phyloP scores from a whole-genome alignment of 2,888 invertebrate genomes.

The Philereme transversata region DNA sequence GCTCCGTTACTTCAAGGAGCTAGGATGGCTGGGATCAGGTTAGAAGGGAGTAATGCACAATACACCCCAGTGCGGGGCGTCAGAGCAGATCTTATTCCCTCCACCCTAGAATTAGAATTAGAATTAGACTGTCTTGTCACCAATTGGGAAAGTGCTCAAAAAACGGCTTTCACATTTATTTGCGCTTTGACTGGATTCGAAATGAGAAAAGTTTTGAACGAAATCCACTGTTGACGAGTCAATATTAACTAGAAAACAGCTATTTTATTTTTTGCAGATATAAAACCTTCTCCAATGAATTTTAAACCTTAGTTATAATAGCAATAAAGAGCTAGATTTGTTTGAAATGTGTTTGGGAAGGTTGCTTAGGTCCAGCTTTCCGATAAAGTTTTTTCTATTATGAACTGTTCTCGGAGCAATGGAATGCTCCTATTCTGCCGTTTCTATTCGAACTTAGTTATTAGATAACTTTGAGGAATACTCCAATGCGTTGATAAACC shows the following conservation, averaged over 20 bases:
- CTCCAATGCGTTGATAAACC: background rate
- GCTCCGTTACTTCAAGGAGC: too few species aligned
- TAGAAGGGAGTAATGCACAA: too few species aligned
- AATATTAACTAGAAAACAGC: constrained; percentile 76
- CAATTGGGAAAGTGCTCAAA: constrained; percentile 10
- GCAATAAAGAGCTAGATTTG: constrained; percentile 7
- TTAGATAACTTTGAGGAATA: constrained; percentile 18
- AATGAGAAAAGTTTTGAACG: constrained; percentile 82
- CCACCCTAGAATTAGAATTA: too few species aligned
- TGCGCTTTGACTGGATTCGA: constrained; percentile 66
- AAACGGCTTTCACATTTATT: constrained; percentile 30
- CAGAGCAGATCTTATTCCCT: too few species aligned
- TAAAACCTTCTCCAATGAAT: constrained; percentile 11
- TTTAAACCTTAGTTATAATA: constrained; percentile 12
- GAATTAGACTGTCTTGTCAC: background rate
- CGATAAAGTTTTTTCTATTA: constrained; percentile 80
- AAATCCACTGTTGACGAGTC: constrained; percentile 77
- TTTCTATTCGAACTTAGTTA: constrained; percentile 18
- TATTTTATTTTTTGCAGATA: constrained; percentile 40
- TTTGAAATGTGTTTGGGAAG: constrained; percentile 12
- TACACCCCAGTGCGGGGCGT: too few species aligned
- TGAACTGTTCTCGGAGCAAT: constrained; percentile 46
- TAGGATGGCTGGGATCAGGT: too few species aligned
- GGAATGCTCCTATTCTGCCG: constrained; percentile 47
- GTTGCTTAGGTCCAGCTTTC: constrained; percentile 51